These are phyloP conservation scores for Deilephila elpenor DNA, from an alignment of 2,888 invertebrate species.

Conservation along the genomic window DNA sequence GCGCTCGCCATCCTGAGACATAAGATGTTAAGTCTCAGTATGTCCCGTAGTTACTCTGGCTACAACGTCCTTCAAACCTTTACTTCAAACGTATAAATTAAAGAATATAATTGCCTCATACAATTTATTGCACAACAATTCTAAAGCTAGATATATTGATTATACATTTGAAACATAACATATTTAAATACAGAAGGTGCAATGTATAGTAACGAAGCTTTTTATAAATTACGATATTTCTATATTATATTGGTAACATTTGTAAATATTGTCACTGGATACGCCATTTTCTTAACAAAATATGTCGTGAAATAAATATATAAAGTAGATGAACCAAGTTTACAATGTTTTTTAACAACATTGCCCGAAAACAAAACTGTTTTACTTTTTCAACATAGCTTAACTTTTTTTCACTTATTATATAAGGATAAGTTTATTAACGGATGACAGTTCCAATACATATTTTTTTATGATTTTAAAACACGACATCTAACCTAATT, in stretches of 20 bases:
- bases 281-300: neutral
- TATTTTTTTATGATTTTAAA: neutral
- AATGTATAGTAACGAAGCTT: neutral
- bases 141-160: constrained; percentile 28
- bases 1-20: too few species aligned
- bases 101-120: constrained; percentile 3
- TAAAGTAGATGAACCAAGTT: too few species aligned
- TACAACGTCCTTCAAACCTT: too few species aligned
- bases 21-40: too few species aligned
- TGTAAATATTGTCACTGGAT: neutral
- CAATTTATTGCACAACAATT: constrained; percentile 29
- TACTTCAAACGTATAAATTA: neutral
- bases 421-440: too few species aligned
- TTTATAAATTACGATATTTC: neutral
- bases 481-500: constrained; percentile 6
- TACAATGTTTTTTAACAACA: too few species aligned
- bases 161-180: constrained; percentile 16
- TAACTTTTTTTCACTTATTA: too few species aligned
- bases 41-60: too few species aligned
- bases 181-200: constrained; percentile 3
- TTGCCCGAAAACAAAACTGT: too few species aligned
- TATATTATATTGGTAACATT: neutral
- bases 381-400: too few species aligned
- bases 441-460: neutral
- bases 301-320: too few species aligned